phyloP scores from a whole-genome alignment of 2,888 invertebrate species.

The Temnothorax ravouxi region DNA sequence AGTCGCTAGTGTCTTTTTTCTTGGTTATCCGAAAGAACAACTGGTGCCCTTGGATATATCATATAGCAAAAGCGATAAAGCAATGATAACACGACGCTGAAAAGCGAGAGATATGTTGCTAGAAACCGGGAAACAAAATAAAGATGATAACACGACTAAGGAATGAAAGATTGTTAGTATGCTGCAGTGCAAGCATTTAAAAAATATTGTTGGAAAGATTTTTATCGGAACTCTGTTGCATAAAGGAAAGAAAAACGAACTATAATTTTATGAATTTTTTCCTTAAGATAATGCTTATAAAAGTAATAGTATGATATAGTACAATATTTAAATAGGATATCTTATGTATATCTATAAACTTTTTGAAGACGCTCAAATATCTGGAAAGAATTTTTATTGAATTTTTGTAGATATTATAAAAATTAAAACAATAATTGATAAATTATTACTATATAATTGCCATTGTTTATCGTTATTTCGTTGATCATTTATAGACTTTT shows the following conservation, averaged over 20 bases:
- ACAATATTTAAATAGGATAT: not conserved
- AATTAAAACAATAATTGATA: not conserved
- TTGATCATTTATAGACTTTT: not conserved
- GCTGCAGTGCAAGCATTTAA: not conserved
- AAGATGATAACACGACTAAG: not conserved
- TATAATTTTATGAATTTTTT: not conserved
- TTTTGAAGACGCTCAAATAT: not conserved
- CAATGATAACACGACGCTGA: conserved; percentile 13
- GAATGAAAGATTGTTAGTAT: not conserved
- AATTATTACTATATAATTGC: not conserved
- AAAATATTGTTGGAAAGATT: not conserved
- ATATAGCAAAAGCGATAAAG: conserved; percentile 20
- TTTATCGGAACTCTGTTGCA: not conserved
- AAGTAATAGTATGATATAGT: not conserved
- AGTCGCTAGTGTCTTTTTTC: not conserved
- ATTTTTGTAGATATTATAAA: not conserved
- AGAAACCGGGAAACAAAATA: not conserved
- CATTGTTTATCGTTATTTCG: not conserved
- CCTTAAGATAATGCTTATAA: not conserved
- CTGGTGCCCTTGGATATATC: not conserved
- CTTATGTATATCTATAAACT: not conserved
- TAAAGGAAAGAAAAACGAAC: not conserved
- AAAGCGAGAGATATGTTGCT: not conserved
- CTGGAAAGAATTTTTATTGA: not conserved
- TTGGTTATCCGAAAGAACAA: not conserved